These are phyloP conservation scores for Heloderma charlesbogerti DNA, from an alignment of 2,113 vertebrate genomes.

Conservation along the genomic window DNA sequence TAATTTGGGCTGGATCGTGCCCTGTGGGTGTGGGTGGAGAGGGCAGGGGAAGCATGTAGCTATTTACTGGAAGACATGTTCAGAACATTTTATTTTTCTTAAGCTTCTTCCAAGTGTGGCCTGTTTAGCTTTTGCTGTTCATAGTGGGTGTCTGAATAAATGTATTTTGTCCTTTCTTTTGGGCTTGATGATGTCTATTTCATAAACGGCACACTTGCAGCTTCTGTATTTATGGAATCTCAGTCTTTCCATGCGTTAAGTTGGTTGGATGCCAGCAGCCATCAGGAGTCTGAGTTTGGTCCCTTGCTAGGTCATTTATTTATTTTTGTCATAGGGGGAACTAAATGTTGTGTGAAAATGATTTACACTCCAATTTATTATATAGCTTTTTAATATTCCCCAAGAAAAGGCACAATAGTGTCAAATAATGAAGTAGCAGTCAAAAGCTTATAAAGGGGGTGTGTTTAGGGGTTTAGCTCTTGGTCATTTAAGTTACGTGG, in stretches of 20 bases:
- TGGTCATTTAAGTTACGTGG: constrained; percentile 9
- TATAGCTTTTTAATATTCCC: constrained; percentile 71
- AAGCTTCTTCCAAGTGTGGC: constrained; percentile 23
- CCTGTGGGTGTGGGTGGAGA: not conserved
- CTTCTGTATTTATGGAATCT: constrained; percentile 56
- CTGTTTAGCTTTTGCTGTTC: constrained; percentile 37
- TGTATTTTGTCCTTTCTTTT: constrained; percentile 9
- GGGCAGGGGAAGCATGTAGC: constrained; percentile 17
- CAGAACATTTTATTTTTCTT: constrained; percentile 49
- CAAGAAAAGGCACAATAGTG: constrained; percentile 72
- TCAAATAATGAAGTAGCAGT: constrained; percentile 74
- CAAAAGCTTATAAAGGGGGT: constrained; percentile 69
- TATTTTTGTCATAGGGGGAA: constrained; percentile 57
- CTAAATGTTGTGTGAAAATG: constrained; percentile 53
- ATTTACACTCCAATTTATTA: constrained; percentile 68
- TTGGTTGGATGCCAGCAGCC: constrained; percentile 62
- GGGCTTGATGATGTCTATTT: constrained; percentile 49
- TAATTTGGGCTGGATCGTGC: not conserved
- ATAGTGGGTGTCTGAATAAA: constrained; percentile 38
- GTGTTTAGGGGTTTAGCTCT: constrained; percentile 28
- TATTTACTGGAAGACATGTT: constrained; percentile 44
- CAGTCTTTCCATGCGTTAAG: constrained; percentile 62
- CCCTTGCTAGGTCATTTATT: constrained; percentile 54
- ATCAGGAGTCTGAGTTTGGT: constrained; percentile 48
- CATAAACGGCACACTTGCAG: constrained; percentile 61